These are phyloP conservation scores for Pelusios castaneus DNA, from an alignment of 2,113 vertebrate species.

Conservation along the genomic window DNA sequence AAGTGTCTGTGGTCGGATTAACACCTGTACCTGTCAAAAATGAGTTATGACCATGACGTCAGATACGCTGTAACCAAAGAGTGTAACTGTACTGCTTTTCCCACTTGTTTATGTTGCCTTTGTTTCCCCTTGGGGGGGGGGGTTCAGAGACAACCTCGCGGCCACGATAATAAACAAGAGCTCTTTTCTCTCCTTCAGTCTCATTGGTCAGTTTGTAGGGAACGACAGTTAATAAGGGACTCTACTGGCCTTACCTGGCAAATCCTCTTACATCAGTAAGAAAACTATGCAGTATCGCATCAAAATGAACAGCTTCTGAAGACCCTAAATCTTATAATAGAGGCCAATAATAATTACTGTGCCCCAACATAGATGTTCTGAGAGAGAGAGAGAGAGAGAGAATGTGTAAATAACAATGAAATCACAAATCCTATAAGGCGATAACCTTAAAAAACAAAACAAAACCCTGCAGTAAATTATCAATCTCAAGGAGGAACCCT, in stretches of 20 bases:
- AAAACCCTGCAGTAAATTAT: neutral
- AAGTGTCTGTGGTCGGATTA: too few relatives aligned
- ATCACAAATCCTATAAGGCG: neutral
- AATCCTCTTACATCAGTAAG: rapidly evolving
- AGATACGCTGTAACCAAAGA: too few relatives aligned
- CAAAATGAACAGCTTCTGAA: neutral
- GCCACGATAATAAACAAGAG: too few relatives aligned
- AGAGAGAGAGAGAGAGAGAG: too few relatives aligned
- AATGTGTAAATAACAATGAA: neutral
- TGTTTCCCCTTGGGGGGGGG: too few relatives aligned
- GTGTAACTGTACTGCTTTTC: too few relatives aligned
- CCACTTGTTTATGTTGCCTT: too few relatives aligned
- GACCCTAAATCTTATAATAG: neutral
- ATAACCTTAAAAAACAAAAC: neutral
- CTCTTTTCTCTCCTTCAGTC: too few relatives aligned
- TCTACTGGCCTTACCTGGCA: neutral
- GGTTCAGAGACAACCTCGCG: too few relatives aligned
- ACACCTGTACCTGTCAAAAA: too few relatives aligned
- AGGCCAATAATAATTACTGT: neutral
- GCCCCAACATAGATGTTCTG: neutral
- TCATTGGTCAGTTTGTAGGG: too few relatives aligned
- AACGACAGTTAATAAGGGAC: neutral
- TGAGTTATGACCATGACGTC: too few relatives aligned
- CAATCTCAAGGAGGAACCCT: neutral
- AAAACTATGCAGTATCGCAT: neutral